Evolutionary conservation across 1,140 invertebrate species (phyloP).

Genomic region (Epicauta chinensis): DNA sequence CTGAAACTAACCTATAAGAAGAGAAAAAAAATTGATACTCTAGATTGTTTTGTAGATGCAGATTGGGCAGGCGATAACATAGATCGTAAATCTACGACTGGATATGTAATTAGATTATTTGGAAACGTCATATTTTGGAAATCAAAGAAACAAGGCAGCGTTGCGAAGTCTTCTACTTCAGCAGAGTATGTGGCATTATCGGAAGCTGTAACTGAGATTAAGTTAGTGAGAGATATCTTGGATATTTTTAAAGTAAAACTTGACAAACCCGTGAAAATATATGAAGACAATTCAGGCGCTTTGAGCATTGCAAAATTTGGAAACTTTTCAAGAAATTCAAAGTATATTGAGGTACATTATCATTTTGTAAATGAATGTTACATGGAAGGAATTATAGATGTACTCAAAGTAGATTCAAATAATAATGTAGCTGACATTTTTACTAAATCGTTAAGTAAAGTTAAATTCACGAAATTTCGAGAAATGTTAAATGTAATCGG

Average conservation of each 20-base stretch:
- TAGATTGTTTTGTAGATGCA: slow-evolving; percentile 40
- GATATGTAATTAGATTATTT: slow-evolving; percentile 30
- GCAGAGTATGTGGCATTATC: slow-evolving; percentile 32
- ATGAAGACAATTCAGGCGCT: slow-evolving; percentile 24
- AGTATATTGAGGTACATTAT: slow-evolving; percentile 5
- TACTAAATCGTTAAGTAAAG: not conserved
- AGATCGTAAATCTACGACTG: slow-evolving; percentile 39
- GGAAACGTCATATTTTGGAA: slow-evolving; percentile 39
- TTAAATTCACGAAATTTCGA: not conserved
- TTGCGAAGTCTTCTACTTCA: slow-evolving; percentile 27
- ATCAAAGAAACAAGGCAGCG: slow-evolving; percentile 33
- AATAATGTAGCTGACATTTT: slow-evolving; percentile 7
- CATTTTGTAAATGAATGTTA: slow-evolving; percentile 4
- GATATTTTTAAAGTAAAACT: slow-evolving; percentile 6
- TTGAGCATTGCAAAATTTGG: slow-evolving; percentile 20
- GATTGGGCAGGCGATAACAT: slow-evolving; percentile 40
- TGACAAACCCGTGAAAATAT: slow-evolving; percentile 17
- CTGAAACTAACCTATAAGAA: slow-evolving; percentile 37
- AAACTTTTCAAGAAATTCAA: slow-evolving; percentile 20
- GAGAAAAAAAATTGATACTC: slow-evolving; percentile 29
- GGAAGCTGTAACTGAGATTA: slow-evolving; percentile 22
- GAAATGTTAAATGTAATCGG: too few species aligned
- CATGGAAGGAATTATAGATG: not conserved
- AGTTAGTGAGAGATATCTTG: slow-evolving; percentile 14
- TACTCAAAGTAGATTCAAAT: slow-evolving; percentile 4